Base-by-base conservation (phyloP, 2,797 vertebrate genomes). In the Atherinosoma microstoma region DNA sequence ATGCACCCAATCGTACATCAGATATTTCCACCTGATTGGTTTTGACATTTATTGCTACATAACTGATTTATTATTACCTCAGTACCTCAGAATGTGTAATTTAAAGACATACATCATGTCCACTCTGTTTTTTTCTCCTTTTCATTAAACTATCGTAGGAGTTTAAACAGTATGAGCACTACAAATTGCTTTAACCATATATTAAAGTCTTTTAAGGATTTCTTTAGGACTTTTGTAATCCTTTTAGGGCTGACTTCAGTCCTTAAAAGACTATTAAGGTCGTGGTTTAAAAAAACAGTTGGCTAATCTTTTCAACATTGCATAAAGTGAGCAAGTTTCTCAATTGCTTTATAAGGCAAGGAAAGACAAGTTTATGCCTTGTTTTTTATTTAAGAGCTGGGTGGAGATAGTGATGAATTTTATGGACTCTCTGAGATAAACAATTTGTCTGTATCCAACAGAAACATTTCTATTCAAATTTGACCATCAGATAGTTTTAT, bases 261-360 rank as follows among this genome's bases (percentile, higher is more conserved):
- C 38, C 56, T 64, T 75, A 57, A 84, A 84, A 79, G 51, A 73
- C 30, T 10, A 75, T 69, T 84, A 57, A 69, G n/a, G 47, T 53
- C 20, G 51, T 20, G 57, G 60, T 83, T 83, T 80, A 69, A 70
- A 53, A 40, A 35, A 58, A 73, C 30, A 29, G 27, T 63, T 63
- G 69, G 42, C 66, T 61, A 24, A 2, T 15, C 32, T 38, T 36
- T 58, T 63, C 10, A 59, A 11, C 54, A 12, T 68, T 56, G 20
- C 22, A 11, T 42, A n/a, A 64, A 60, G 35, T 63, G 64, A 77
- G 35, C 36, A 57, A 59, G 58, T 73, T 72, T 75, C 73, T 70
- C 3, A 27, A 67, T 58, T 74, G 51, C 66, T 87, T 79, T 57
- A 79, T 73, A 84, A 67, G 57, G 73, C 11, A 63, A 22, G 47